Conservation (phyloP, 2,113 vertebrate genomes). For the Microtus montanus region DNA sequence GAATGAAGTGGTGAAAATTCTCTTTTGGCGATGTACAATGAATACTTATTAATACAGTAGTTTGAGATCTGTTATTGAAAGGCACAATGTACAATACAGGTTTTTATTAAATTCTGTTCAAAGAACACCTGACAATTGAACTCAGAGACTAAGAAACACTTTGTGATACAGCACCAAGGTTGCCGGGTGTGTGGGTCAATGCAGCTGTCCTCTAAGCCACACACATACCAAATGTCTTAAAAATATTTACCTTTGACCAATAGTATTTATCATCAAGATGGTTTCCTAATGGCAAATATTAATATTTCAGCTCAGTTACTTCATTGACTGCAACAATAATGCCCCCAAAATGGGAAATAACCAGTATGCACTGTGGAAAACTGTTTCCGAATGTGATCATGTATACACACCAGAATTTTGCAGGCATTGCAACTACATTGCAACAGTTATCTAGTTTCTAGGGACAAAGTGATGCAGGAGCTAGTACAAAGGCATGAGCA, state of each 20-base stretch:
- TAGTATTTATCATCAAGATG: background rate
- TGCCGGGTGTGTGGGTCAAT: background rate
- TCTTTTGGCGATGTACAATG: constrained; percentile 10
- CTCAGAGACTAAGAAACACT: constrained; percentile 22
- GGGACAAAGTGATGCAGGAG: background rate
- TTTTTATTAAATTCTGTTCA: constrained; percentile 12
- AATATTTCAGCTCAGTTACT: background rate
- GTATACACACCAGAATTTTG: background rate
- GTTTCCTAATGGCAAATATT: background rate
- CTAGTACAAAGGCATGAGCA: background rate
- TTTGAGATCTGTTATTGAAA: constrained; percentile 40
- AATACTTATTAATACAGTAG: constrained; percentile 22
- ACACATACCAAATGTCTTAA: background rate
- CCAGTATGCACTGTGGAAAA: background rate
- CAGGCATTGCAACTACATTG: background rate
- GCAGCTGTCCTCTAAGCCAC: background rate
- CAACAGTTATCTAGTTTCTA: background rate
- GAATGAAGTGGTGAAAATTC: background rate
- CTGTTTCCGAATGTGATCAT: constrained; percentile 6
- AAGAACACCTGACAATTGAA: constrained; percentile 11
- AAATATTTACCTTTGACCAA: constrained; percentile 10
- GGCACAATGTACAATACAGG: background rate
- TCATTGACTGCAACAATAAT: background rate
- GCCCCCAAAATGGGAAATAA: constrained; percentile 5
- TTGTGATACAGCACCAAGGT: background rate